Conservation (phyloP, 2,113 vertebrate genomes). For the Tauraco erythrolophus region DNA sequence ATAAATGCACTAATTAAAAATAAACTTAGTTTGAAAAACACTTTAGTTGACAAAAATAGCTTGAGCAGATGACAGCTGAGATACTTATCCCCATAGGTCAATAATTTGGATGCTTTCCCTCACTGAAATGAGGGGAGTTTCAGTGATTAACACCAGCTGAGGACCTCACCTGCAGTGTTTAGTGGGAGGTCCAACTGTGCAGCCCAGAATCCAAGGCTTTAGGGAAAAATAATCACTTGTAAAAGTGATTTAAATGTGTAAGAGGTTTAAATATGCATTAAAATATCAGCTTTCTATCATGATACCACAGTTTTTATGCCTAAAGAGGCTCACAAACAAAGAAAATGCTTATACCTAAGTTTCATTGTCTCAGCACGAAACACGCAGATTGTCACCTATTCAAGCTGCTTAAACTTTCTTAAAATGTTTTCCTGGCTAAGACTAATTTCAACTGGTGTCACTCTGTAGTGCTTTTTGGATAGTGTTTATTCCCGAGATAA, state of each 20-base stretch:
- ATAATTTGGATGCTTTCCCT: neutral
- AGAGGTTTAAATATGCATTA: neutral
- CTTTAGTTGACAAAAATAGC: neutral
- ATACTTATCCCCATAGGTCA: neutral
- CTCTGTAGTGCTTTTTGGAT: neutral
- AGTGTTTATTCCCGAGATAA: neutral
- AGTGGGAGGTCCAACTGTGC: neutral
- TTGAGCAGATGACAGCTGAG: neutral
- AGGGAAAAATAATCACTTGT: neutral
- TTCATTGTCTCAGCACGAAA: neutral
- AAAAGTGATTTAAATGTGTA: neutral
- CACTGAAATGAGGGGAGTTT: neutral
- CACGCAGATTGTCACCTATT: neutral
- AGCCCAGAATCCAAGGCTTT: neutral
- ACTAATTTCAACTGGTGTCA: neutral
- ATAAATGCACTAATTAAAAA: slow-evolving; percentile 7
- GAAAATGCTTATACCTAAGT: neutral
- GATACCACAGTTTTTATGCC: neutral
- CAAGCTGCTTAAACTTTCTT: neutral
- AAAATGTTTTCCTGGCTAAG: neutral
- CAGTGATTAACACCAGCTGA: neutral
- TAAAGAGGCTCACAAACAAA: neutral
- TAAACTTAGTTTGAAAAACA: neutral
- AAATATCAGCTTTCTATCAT: neutral
- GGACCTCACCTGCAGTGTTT: neutral